Evolutionary conservation across 2,888 invertebrate genomes (phyloP), one percentile per base, ranked within the genome.

Genomic region (Nephrocerus scutellatus): DNA sequence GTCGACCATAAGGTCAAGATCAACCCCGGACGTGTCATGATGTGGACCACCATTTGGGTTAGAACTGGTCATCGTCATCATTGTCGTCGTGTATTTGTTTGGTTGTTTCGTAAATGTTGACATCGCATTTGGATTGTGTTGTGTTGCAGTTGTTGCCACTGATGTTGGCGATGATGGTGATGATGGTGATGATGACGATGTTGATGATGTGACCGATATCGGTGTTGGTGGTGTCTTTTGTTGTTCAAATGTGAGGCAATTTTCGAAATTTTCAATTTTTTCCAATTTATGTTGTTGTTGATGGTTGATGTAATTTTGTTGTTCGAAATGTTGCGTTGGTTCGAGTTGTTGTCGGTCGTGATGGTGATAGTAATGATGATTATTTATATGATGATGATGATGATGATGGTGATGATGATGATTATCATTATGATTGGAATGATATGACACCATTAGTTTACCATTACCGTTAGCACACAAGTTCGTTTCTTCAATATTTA

Each of bases 201-300:
- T 26, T 32, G 28, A n/a, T 36, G 48, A n/a, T 43, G 52, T 33
- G 6, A n/a, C 16, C 9, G 20, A 6, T 39, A 33, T 23, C 37
- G 47, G 38, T 46, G 39, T 22, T 41, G 47, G 24, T 33, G 38
- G 30, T 14, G 9, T 24, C 46, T 53, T 43, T 39, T 53, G 53
- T 37, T 49, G 48, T 52, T 59, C 54, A 54, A 56, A 53, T 57
- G 53, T 47, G 19, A 55, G 37, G 36, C 53, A 57, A 32, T 63
- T 62, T 63, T 63, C 63, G 52, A 54, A 62, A 47, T 62, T 62
- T 62, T 62, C 62, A 41, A 62, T 61, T 61, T 59, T 54, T 50
- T 62, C 62, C 63, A 62, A 53, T 62, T 62, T 62, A 18, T 47
- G 44, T 62, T 62, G 63, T 54, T 62, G 60, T 56, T 56, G 59